Conservation (phyloP, 2,113 vertebrate species). For the Ammodytes dubius region DNA sequence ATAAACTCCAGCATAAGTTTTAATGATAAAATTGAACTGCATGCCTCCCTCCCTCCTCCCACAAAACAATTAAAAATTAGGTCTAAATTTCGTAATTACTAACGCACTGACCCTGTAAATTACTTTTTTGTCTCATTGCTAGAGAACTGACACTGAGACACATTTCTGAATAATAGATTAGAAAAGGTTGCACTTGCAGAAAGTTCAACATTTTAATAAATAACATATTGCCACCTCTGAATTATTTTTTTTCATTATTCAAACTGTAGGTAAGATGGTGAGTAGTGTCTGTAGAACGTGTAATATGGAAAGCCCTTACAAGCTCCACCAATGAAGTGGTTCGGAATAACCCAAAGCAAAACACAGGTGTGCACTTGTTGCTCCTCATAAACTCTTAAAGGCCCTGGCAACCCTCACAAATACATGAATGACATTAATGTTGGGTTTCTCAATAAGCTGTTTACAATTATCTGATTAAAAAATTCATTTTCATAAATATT, state of each 20-base stretch:
- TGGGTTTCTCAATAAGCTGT: too few relatives aligned
- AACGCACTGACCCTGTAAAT: neutral
- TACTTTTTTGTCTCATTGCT: neutral
- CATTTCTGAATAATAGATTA: neutral
- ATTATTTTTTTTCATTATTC: neutral
- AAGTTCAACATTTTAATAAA: neutral
- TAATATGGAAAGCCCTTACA: neutral
- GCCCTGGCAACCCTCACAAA: too few relatives aligned
- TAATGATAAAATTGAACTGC: neutral
- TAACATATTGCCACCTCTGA: neutral
- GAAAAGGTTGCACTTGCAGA: neutral
- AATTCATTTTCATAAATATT: too few relatives aligned
- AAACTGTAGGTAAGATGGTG: neutral
- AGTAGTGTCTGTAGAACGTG: neutral
- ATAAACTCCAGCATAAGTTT: neutral
- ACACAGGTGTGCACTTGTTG: too few relatives aligned
- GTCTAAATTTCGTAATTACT: too few relatives aligned
- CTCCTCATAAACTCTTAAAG: too few relatives aligned
- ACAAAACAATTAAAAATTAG: too few relatives aligned
- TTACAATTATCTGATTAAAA: too few relatives aligned
- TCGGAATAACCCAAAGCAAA: too few relatives aligned
- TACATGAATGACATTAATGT: too few relatives aligned
- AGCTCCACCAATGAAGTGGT: neutral
- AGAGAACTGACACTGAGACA: neutral
- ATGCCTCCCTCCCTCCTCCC: neutral